Conservation (phyloP, 2,888 invertebrate species). For the Limnephilus marmoratus region DNA sequence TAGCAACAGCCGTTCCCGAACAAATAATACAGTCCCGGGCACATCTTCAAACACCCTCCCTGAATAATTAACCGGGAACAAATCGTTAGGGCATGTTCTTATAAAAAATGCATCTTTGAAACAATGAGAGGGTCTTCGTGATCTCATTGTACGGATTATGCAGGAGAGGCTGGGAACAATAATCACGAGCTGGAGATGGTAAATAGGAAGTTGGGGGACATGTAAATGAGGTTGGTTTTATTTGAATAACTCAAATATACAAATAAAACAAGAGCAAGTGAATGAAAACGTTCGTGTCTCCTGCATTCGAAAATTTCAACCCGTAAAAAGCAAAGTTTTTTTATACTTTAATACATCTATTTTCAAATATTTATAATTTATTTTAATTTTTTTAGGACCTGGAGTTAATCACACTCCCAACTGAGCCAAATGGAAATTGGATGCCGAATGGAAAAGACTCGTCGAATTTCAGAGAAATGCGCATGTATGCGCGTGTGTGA, state of each 20-base stretch:
- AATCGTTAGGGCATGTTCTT: constrained; percentile 22
- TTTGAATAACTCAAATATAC: neutral
- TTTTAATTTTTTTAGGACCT: no score
- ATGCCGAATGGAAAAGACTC: no score
- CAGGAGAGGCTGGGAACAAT: neutral
- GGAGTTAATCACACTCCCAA: no score
- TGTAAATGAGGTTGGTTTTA: constrained; percentile 2
- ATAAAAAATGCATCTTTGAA: constrained; percentile 17
- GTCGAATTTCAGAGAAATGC: no score
- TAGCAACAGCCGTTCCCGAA: neutral
- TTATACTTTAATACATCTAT: no score
- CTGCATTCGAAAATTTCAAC: neutral
- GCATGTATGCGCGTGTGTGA: no score
- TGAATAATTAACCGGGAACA: constrained; percentile 40
- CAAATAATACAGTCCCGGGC: neutral
- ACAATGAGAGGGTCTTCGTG: constrained; percentile 25
- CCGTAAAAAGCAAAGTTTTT: no score
- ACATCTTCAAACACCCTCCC: constrained; percentile 8
- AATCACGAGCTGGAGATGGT: neutral
- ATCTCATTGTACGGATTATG: constrained; percentile 4
- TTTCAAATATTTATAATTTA: no score
- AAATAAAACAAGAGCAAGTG: neutral
- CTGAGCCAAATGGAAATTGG: no score
- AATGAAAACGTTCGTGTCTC: neutral
- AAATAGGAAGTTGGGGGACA: constrained; percentile 16